A percentile compares a stretch with the other conserved stretches of the same genome.
These are phyloP conservation scores for Temnothorax unifasciatus DNA, from an alignment of 2,888 invertebrate species.

Conservation along the genomic window DNA sequence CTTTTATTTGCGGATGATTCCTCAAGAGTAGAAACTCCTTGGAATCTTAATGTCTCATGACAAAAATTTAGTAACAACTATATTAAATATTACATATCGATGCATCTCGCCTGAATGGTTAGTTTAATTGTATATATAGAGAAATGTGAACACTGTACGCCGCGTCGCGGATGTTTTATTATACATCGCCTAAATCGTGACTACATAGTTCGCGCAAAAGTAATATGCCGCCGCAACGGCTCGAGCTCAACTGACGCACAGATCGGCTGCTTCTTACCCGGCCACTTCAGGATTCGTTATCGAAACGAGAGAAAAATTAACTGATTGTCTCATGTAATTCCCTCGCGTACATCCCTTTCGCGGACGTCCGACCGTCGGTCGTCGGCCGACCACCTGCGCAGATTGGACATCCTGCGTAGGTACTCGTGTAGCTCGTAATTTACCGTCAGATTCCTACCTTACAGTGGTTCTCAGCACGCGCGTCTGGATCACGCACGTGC, in stretches of 20 bases:
- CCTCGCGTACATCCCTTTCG: constrained; percentile 62
- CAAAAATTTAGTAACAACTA: not conserved
- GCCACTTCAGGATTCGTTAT: constrained; percentile 40
- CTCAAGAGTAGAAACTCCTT: not conserved
- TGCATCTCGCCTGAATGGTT: not conserved
- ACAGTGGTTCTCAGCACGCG: constrained; percentile 67
- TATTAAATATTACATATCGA: not conserved
- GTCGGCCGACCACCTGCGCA: constrained; percentile 73
- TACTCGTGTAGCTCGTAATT: constrained; percentile 76
- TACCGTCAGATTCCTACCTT: constrained; percentile 73
- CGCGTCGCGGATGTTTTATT: constrained; percentile 6
- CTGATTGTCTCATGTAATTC: constrained; percentile 71
- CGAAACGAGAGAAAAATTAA: constrained; percentile 61
- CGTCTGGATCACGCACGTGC: not conserved
- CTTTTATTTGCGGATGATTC: not conserved
- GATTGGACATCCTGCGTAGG: constrained; percentile 72
- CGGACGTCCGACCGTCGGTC: constrained; percentile 62
- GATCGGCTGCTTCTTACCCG: constrained; percentile 30
- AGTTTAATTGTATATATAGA: constrained; percentile 6
- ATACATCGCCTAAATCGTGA: constrained; percentile 14
- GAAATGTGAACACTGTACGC: not conserved
- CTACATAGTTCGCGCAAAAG: not conserved
- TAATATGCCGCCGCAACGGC: not conserved
- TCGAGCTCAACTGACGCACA: not conserved
- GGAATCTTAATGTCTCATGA: not conserved